Evolutionary conservation across 2,113 vertebrate genomes (phyloP).

Genomic region (Cebidichthys violaceus): DNA sequence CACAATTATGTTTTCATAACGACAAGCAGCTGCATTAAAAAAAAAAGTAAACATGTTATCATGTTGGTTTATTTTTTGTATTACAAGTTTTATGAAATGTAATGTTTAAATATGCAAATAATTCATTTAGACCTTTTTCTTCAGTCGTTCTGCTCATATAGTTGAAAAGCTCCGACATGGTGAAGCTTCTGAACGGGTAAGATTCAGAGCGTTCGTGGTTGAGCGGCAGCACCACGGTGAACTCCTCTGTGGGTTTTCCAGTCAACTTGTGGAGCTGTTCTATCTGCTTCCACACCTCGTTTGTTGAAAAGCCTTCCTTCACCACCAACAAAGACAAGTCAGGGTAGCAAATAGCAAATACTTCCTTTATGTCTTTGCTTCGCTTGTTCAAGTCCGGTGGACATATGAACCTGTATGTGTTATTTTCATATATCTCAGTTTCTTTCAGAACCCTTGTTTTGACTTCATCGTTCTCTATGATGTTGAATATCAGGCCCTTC

Average conservation of each 20-base stretch:
- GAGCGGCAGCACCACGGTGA: not conserved
- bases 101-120: too few species aligned
- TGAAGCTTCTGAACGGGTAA: not conserved
- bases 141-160: not conserved
- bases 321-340: not conserved
- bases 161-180: not conserved
- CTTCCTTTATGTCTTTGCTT: not conserved
- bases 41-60: too few species aligned
- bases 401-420: not conserved
- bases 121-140: not conserved
- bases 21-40: too few species aligned
- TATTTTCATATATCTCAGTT: not conserved
- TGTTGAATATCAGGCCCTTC: not conserved
- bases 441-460: not conserved
- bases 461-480: not conserved
- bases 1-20: not conserved
- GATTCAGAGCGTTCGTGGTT: fast-evolving
- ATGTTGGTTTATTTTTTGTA: too few species aligned
- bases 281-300: not conserved
- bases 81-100: too few species aligned
- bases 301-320: not conserved
- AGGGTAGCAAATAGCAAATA: not conserved
- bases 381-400: not conserved
- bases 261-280: not conserved
- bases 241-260: not conserved